Conservation (phyloP, 2,888 invertebrate genomes). For the Spialia ferax region DNA sequence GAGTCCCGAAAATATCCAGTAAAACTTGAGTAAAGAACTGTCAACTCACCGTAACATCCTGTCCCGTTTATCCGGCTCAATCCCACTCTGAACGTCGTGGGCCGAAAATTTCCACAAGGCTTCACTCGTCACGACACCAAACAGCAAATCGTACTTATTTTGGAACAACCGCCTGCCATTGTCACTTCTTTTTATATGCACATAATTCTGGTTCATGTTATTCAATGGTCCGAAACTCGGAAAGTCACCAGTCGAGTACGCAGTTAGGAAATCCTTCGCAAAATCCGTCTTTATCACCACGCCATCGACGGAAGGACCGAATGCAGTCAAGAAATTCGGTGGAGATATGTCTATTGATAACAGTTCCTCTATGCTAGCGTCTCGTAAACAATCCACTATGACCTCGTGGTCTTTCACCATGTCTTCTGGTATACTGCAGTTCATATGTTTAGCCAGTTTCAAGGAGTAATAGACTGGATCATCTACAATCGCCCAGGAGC, state of each 20-base stretch:
- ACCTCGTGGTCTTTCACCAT: constrained; percentile 93
- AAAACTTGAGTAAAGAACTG: neutral
- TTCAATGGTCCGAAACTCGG: constrained; percentile 88
- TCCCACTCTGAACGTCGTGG: constrained; percentile 93
- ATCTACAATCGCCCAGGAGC: constrained; percentile 96
- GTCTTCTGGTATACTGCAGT: constrained; percentile 94
- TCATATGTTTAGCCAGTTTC: constrained; percentile 92
- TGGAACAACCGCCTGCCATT: constrained; percentile 86
- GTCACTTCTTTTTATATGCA: constrained; percentile 88
- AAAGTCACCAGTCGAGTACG: constrained; percentile 89
- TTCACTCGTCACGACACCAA: constrained; percentile 96
- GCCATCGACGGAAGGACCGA: constrained; percentile 97
- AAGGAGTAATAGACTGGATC: constrained; percentile 94
- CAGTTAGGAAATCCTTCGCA: constrained; percentile 92
- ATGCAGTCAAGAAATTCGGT: constrained; percentile 94
- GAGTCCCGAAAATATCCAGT: neutral
- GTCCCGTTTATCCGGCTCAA: constrained; percentile 95
- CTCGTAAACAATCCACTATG: constrained; percentile 94
- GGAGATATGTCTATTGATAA: constrained; percentile 92
- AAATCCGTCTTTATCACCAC: constrained; percentile 97
- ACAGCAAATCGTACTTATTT: constrained; percentile 93
- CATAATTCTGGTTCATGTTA: constrained; percentile 84
- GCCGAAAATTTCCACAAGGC: constrained; percentile 97
- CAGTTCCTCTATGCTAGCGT: constrained; percentile 91
- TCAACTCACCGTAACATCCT: constrained; percentile 88